Percentiles rank a stretch among this genome's conserved stretches.
Conservation (phyloP, 2,888 invertebrate species). For the Acrobasis consociella region DNA sequence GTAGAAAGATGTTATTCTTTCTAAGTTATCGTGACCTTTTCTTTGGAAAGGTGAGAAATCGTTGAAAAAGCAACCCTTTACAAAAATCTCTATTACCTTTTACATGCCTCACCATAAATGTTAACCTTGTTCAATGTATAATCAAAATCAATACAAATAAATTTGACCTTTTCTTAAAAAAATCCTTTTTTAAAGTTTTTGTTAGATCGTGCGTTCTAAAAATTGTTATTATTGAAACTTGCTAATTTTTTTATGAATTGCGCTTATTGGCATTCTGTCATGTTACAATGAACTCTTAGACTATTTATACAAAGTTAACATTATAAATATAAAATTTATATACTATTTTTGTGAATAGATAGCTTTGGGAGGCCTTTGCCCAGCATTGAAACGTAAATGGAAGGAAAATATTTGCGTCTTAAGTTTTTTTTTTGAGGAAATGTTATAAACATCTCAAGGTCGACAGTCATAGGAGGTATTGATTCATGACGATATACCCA, state of each 20-base stretch:
- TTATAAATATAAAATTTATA: no score
- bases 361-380: no score
- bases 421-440: no score
- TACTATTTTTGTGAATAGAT: no score
- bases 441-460: no score
- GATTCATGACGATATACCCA: background rate
- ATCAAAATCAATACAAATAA: background rate
- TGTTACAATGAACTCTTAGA: no score
- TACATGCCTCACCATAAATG: background rate
- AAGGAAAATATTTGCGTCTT: no score
- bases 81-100: background rate
- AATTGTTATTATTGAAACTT: background rate
- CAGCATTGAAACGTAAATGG: no score
- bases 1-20: background rate
- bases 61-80: slow-evolving; percentile 8
- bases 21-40: background rate
- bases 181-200: background rate
- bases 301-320: no score
- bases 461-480: background rate
- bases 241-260: no score
- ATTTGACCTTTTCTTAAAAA: background rate
- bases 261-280: no score
- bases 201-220: background rate
- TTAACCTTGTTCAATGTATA: background rate
- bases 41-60: background rate